Base-by-base conservation (phyloP, 2,888 invertebrate species). In the Hedya salicella region DNA sequence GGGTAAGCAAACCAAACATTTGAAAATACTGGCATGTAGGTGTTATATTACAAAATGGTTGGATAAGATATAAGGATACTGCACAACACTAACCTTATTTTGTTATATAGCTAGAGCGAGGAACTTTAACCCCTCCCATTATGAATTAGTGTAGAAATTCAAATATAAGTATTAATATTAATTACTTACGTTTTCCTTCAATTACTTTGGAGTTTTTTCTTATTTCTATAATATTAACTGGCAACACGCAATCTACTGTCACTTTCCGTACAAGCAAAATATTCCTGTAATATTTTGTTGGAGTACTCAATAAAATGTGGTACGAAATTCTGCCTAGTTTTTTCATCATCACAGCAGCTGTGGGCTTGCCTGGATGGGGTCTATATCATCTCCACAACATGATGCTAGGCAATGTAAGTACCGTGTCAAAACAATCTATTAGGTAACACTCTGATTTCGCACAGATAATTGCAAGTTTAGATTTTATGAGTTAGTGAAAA, bases 311-410 rank as follows among this genome's bases (percentile, higher is more conserved):
- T 68, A 87, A 75, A 81, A 95, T 95, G 95, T 95, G 95, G 95
- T 95, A 94, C 85, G 95, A 95, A 94, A 93, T 95, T 81, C 76
- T 95, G 75, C 95, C 95, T 13, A 92, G 94, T 75, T 93, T 93
- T 70, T 90, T 88, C 69, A 94, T 95, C 69, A 93, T 95, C 60
- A 87, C 93, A 49, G 94, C 90, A 42, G 94, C 90, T 1, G 62
- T 95, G 71, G 93, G 94, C 14, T 73, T 95, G 64, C 95, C 95
- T 13, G 94, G 94, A 71, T 94, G 92, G 83, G 92, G 92, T 2
- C 89, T 94, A 46, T 95, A 95, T 79, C 93, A 94, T 75, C 71
- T 94, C 69, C 94, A 95, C 82, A 94, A 95, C 80, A 78, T 94
- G 69, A 75, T 81, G 5, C 69, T 94, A 69, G 95, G 95, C 77